Conservation (phyloP, 2,797 vertebrate genomes). For the Cuculus canorus region DNA sequence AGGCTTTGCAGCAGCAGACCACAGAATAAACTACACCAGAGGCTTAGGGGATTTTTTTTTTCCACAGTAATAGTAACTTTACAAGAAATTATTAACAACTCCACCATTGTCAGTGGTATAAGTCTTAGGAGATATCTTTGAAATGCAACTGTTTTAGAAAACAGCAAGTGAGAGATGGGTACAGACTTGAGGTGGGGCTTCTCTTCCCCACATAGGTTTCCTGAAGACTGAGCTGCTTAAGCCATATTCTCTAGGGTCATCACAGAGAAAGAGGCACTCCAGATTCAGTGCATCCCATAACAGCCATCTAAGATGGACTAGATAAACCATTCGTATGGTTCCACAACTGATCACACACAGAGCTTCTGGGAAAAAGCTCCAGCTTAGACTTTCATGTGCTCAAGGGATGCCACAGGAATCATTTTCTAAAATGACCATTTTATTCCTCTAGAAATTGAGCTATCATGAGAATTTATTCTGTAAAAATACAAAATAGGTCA, state of each 20-base stretch:
- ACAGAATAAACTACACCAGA: neutral
- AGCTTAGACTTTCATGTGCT: neutral
- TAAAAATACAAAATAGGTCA: slow-evolving; percentile 44
- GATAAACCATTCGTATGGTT: neutral
- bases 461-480: neutral
- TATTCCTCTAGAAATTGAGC: neutral
- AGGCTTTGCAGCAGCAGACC: neutral
- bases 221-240: neutral
- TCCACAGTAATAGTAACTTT: neutral
- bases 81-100: slow-evolving; percentile 22
- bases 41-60: neutral
- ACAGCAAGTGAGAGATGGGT: neutral
- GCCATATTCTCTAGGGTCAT: neutral
- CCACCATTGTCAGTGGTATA: neutral
- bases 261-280: neutral
- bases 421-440: neutral
- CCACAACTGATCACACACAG: neutral
- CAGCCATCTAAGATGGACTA: neutral
- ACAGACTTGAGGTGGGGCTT: neutral
- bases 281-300: neutral
- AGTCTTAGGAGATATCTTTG: neutral
- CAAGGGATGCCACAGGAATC: neutral
- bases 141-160: slow-evolving; percentile 31
- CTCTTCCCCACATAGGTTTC: neutral
- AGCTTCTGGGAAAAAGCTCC: neutral